Conservation (phyloP, 2,797 vertebrate genomes). For the Numenius phaeopus region DNA sequence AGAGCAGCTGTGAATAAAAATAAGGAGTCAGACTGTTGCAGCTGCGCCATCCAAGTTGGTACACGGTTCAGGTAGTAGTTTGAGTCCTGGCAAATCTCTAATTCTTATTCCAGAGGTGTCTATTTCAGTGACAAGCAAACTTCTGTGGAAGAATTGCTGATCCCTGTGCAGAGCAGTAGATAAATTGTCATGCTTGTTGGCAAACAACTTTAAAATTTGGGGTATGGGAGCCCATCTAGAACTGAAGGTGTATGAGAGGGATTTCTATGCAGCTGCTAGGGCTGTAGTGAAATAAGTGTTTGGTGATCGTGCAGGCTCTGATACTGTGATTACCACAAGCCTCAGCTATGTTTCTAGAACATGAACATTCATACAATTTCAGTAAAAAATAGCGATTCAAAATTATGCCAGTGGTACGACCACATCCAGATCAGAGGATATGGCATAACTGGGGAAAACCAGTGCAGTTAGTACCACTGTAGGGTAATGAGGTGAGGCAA, state of each 20-base stretch:
- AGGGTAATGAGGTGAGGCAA: background rate
- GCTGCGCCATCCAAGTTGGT: background rate
- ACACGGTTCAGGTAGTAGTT: background rate
- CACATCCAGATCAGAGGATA: background rate
- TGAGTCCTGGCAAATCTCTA: background rate
- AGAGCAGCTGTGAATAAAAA: background rate
- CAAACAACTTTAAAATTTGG: background rate
- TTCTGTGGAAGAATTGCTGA: background rate
- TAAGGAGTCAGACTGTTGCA: background rate
- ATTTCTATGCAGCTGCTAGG: background rate
- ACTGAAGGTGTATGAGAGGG: background rate
- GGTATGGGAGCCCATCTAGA: background rate
- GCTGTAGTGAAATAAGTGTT: background rate
- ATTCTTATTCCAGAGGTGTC: background rate
- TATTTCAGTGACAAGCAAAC: background rate
- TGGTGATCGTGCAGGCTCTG: background rate
- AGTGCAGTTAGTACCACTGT: too few relatives aligned
- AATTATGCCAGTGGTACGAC: accelerated
- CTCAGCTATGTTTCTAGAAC: background rate
- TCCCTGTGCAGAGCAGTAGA: background rate
- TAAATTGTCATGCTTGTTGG: background rate
- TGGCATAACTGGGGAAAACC: background rate
- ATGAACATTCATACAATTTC: background rate
- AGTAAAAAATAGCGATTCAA: background rate
- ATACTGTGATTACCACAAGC: background rate